Evolutionary conservation across 2,888 invertebrate genomes (phyloP).

Genomic region (Eupithecia tripunctaria): DNA sequence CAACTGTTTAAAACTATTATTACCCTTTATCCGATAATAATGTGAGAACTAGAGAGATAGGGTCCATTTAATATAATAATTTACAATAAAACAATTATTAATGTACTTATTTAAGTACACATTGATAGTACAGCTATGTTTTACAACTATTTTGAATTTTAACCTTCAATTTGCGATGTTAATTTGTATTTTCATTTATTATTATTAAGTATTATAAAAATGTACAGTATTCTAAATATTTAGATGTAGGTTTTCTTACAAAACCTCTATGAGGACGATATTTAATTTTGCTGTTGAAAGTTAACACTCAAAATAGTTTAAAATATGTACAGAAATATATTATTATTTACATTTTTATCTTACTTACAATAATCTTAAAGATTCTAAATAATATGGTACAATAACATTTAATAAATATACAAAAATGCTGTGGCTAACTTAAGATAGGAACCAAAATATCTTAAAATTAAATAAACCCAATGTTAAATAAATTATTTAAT

Average conservation of each 20-base stretch:
- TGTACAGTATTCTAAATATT: background rate
- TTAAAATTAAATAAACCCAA: conserved; percentile 57
- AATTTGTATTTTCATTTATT: background rate
- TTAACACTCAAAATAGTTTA: conserved; percentile 45
- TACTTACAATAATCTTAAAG: conserved; percentile 40
- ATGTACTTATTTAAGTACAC: conserved; percentile 54
- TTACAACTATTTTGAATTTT: conserved; percentile 37
- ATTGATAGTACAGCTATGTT: conserved; percentile 38
- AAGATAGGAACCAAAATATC: conserved; percentile 82
- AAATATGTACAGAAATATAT: conserved; percentile 37
- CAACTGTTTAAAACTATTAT: conserved; percentile 14
- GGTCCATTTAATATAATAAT: conserved; percentile 26
- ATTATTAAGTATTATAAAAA: background rate
- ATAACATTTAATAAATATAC: conserved; percentile 70
- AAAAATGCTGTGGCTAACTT: conserved; percentile 73
- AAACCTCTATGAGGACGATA: conserved; percentile 11
- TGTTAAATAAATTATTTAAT: conserved; percentile 78
- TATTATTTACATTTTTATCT: conserved; percentile 42
- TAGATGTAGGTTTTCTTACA: background rate
- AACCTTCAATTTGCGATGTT: conserved; percentile 28
- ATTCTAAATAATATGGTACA: conserved; percentile 53
- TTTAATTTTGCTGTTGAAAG: conserved; percentile 45
- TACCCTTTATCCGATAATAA: conserved; percentile 36
- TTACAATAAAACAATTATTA: conserved; percentile 44
- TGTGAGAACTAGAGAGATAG: conserved; percentile 25